Evolutionary conservation across 2,797 vertebrate species (phyloP), one percentile per base, ranked within the genome.

Genomic region (Poeciliopsis paucimaculata): DNA sequence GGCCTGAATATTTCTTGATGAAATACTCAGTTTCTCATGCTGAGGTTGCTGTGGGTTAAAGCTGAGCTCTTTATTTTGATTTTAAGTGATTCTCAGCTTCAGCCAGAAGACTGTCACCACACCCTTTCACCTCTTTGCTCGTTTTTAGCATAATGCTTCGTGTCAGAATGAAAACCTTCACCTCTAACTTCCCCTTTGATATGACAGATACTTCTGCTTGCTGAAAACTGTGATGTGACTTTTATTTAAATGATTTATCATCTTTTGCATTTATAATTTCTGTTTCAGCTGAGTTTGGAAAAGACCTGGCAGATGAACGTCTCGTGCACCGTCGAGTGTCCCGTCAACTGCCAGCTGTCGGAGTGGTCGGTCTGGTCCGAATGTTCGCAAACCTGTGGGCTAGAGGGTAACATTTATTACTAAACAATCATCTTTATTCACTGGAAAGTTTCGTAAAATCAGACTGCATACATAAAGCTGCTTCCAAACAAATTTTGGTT

Each of bases 281-380:
- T 80, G 39, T 66, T 55, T 36, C 86, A 95, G 94, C 87, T 99
- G 85, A 96, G 94, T 18, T 86, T 99, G 93, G 98, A 98, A 90
- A 98, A 96, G 93, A 96, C 92, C 18, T 98, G 97, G 98, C 97
- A 97, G 91, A 98, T 99, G 98, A 99, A 98, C 89, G 91, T 86
- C 1, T 97, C 98, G 86, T 99, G 98, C 2, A 85, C 96, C 66
- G 97, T 99, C 70, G 98, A 99, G 90, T 99, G 98, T 90, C 98
- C 98, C 2, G 95, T 99, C 81, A 99, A 99, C 95, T 99, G 98
- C 78, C 97, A 98, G 93, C 96, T 99, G 78, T 98, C 98, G 0
- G 98, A 97, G 15, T 99, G 98, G 98, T 98, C 98, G 0, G 5
- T 89, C 2, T 99, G 98, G 98, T 98, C 98, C 0, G 95, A 96